These are phyloP conservation scores for Drosophila funebris DNA, from an alignment of 1,140 invertebrate species.

Conservation along the genomic window DNA sequence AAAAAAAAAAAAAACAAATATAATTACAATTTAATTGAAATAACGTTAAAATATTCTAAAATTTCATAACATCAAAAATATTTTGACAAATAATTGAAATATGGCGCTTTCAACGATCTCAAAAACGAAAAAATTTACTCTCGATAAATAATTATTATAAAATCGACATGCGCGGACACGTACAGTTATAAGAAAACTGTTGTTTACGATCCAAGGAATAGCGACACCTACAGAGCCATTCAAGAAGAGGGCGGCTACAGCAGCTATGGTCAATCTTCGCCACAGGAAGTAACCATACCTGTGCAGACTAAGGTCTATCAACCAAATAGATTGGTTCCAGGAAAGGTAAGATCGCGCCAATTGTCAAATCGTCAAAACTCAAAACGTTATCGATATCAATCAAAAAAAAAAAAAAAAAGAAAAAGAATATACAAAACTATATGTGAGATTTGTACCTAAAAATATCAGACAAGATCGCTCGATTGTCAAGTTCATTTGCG, in stretches of 20 bases:
- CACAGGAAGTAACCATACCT: slow-evolving; percentile 87
- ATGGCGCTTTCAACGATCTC: slow-evolving; percentile 81
- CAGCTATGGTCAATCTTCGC: slow-evolving; percentile 84
- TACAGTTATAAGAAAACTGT: slow-evolving; percentile 88
- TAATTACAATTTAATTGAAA: slow-evolving; percentile 25
- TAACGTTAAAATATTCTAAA: slow-evolving; percentile 57
- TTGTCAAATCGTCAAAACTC: slow-evolving; percentile 46
- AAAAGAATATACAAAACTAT: slow-evolving; percentile 32
- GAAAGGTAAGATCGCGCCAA: slow-evolving; percentile 84
- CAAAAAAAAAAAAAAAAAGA: slow-evolving; percentile 24
- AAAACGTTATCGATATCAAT: slow-evolving; percentile 30
- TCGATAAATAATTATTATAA: slow-evolving; percentile 17
- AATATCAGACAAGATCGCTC: slow-evolving; percentile 41
- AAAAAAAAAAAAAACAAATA: slow-evolving; percentile 31
- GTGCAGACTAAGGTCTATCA: slow-evolving; percentile 90
- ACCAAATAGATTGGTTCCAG: slow-evolving; percentile 86
- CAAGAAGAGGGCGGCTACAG: slow-evolving; percentile 88
- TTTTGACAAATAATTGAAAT: slow-evolving; percentile 48
- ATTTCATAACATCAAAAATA: slow-evolving; percentile 61
- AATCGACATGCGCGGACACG: slow-evolving; percentile 22
- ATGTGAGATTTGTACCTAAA: slow-evolving; percentile 38
- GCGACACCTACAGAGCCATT: slow-evolving; percentile 92
- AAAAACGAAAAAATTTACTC: slow-evolving; percentile 40
- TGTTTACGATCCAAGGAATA: slow-evolving; percentile 92
- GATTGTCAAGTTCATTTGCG: slow-evolving; percentile 42